Evolutionary conservation across 2,113 vertebrate species (phyloP).

Genomic region (Pholis gunnellus): DNA sequence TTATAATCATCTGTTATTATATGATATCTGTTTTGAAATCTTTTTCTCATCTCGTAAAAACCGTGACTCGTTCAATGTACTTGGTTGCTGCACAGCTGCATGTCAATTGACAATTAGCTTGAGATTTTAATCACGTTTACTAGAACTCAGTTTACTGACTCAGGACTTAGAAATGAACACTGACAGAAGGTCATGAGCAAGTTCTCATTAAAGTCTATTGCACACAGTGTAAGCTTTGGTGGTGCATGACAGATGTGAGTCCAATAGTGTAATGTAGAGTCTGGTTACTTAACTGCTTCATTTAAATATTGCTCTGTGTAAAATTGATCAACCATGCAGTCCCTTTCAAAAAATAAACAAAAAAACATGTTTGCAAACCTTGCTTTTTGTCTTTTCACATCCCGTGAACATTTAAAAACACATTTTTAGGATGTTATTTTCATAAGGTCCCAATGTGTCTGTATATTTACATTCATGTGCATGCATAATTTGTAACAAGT

Average conservation of each 20-base stretch:
- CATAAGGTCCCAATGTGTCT: not conserved
- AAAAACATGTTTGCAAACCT: not conserved
- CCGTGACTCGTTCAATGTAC: not conserved
- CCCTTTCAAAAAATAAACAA: not conserved
- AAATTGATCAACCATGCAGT: not conserved
- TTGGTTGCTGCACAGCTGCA: constrained; percentile 19
- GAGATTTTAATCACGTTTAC: not conserved
- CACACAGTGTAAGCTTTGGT: not conserved
- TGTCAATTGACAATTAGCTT: not conserved
- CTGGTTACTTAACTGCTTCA: not conserved
- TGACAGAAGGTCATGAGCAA: not conserved
- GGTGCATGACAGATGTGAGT: not conserved
- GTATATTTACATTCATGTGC: not conserved
- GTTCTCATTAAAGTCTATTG: not conserved
- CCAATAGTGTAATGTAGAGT: not conserved
- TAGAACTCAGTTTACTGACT: not conserved
- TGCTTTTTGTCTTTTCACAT: not conserved
- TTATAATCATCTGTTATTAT: not conserved
- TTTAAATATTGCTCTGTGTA: not conserved
- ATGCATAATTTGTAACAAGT: not conserved
- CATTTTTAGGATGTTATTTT: not conserved
- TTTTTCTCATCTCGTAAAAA: not conserved
- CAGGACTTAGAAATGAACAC: not conserved
- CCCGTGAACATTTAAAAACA: not conserved
- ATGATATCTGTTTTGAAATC: not conserved